phyloP scores from a whole-genome alignment of 2,888 invertebrate genomes.

The Nesidiocoris tenuis region DNA sequence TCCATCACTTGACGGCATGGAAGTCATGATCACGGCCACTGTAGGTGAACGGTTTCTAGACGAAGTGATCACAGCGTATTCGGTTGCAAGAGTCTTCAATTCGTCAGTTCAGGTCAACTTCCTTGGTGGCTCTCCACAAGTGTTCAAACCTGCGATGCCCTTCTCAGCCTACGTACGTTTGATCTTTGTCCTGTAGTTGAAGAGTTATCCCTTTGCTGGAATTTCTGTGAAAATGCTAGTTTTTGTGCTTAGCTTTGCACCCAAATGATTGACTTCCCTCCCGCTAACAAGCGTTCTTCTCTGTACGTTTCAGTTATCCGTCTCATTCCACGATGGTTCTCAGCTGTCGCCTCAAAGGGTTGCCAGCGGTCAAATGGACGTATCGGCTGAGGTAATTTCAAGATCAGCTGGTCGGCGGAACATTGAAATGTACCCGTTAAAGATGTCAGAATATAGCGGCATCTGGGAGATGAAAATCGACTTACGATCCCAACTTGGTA shows the following conservation, averaged over 20 bases:
- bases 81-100: conserved; percentile 83
- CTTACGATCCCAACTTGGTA: conserved; percentile 65
- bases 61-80: conserved; percentile 81
- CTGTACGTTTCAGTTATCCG: conserved; percentile 72
- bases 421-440: conserved; percentile 63
- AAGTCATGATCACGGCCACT: conserved; percentile 78
- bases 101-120: conserved; percentile 80
- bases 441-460: conserved; percentile 68
- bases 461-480: conserved; percentile 83
- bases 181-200: no score
- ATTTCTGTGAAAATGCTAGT: no score
- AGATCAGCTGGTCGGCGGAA: conserved; percentile 64
- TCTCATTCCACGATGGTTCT: conserved; percentile 89
- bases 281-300: no score
- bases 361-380: conserved; percentile 65
- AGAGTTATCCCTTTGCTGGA: no score
- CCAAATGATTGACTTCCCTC: no score
- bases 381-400: conserved; percentile 65
- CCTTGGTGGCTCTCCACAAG: conserved; percentile 86
- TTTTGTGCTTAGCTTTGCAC: no score
- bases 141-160: conserved; percentile 94
- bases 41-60: conserved; percentile 86
- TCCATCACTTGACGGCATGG: conserved; percentile 71
- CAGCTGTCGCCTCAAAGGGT: conserved; percentile 67
- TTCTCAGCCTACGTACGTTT: conserved; percentile 75